Evolutionary conservation across 2,797 vertebrate genomes (phyloP).

Genomic region (Orestias chungarensis): DNA sequence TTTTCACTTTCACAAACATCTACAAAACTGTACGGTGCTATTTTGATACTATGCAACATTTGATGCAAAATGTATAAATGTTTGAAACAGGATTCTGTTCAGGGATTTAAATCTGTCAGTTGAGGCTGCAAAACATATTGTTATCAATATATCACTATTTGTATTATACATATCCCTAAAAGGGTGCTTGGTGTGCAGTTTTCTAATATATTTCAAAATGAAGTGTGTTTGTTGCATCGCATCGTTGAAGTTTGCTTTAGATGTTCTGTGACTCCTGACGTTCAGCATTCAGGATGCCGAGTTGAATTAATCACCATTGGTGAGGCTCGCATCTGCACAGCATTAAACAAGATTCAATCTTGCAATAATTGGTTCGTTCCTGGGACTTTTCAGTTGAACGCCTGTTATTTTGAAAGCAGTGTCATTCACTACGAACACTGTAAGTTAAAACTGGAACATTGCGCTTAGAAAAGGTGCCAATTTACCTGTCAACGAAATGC

Average conservation of each 20-base stretch:
- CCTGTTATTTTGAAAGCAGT: no score
- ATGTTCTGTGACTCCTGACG: not conserved
- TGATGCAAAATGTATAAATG: not conserved
- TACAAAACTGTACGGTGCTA: not conserved
- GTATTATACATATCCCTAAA: no score
- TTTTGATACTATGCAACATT: not conserved
- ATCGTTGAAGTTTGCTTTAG: not conserved
- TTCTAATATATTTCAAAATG: no score
- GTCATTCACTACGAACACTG: no score
- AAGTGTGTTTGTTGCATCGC: not conserved
- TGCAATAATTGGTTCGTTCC: no score
- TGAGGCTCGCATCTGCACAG: not conserved
- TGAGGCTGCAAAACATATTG: no score
- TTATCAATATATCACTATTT: not conserved
- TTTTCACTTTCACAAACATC: constrained; percentile 7
- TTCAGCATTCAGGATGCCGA: not conserved
- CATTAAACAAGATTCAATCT: no score
- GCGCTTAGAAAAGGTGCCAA: no score
- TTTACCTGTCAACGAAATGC: no score
- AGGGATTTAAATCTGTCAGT: not conserved
- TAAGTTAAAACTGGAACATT: no score
- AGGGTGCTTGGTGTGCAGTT: no score
- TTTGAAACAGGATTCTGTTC: not conserved
- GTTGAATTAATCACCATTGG: not conserved
- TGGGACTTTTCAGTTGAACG: no score